Evolutionary conservation across 2,113 vertebrate species (phyloP), one percentile per base, ranked within the genome.

Genomic region (Sakesphorus luctuosus): DNA sequence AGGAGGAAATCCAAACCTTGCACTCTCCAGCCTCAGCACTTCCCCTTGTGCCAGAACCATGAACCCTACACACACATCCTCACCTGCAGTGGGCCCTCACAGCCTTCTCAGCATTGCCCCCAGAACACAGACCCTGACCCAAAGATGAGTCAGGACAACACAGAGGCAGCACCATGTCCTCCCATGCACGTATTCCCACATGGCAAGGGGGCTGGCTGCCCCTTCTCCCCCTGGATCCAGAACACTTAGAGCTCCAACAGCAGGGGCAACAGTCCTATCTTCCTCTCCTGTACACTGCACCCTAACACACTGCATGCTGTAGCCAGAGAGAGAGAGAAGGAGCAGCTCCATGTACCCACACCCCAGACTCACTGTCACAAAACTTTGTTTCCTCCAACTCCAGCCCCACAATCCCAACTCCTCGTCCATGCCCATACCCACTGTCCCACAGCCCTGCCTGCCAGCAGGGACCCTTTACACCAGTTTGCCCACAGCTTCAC

Each of bases 271-370:
- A 73, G 18, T 19, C 7, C 13, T 38, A 18, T 15, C 25, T 66
- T 3, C 31, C 13, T 2, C 3, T 49, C 31, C 28, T 24, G 9
- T 12, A 46, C 5, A 35, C n/a, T 59, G n/a, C 16, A 20, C 5
- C 20, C 16, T 31, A 46, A 20, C 8, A 36, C 2, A 1, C 53
- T 55, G 8, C 6, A 31, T 0, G 0, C 33, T 31, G 2, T 2
- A 63, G 10, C 8, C 58, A 68, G 2, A 58, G 10, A 68, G 33
- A 25, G 2, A 0, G 7, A 7, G 26, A n/a, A n/a, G 18, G 8
- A 81, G 40, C 47, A 75, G 12, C 29, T 4, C 4, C 26, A 31
- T 17, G 26, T 63, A 26, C 46, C 38, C n/a, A 53, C 5, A 36
- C 2, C 3, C 36, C 25, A 43, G 16, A 36, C 13, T 18, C 36